These are phyloP conservation scores for Drosophila incognita DNA, from an alignment of 2,888 invertebrate species.

Conservation along the genomic window DNA sequence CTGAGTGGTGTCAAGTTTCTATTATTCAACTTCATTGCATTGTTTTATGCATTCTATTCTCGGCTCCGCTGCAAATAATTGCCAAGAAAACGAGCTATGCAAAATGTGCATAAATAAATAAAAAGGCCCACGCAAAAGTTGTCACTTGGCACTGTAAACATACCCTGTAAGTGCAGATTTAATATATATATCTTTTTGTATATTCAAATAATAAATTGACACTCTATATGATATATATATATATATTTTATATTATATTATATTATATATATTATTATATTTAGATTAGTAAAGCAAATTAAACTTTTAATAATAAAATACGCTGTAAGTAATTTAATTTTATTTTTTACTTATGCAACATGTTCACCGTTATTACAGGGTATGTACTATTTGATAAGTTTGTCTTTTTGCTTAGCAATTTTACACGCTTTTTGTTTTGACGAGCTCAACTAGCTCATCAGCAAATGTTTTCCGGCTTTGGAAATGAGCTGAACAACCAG, in stretches of 20 bases:
- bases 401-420: constrained; percentile 4
- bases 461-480: constrained; percentile 64
- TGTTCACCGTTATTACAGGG: neutral
- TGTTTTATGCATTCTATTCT: constrained; percentile 12
- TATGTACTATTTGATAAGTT: neutral
- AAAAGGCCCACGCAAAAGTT: constrained; percentile 29
- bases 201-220: too few relatives aligned
- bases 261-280: too few relatives aligned
- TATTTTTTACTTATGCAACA: too few relatives aligned
- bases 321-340: neutral
- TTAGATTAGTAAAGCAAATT: neutral
- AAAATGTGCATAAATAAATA: constrained; percentile 50
- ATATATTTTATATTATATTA: too few relatives aligned
- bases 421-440: constrained; percentile 8
- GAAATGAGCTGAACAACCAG: constrained; percentile 26
- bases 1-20: constrained; percentile 22
- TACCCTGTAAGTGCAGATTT: neutral
- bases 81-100: constrained; percentile 35
- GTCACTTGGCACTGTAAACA: neutral
- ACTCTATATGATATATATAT: too few relatives aligned
- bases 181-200: too few relatives aligned
- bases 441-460: constrained; percentile 52
- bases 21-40: constrained; percentile 24
- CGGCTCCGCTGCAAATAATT: constrained; percentile 47
- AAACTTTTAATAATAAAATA: neutral